These are phyloP conservation scores for Amblyopsis hoosieri DNA, from an alignment of 2,797 vertebrate species.

Conservation along the genomic window DNA sequence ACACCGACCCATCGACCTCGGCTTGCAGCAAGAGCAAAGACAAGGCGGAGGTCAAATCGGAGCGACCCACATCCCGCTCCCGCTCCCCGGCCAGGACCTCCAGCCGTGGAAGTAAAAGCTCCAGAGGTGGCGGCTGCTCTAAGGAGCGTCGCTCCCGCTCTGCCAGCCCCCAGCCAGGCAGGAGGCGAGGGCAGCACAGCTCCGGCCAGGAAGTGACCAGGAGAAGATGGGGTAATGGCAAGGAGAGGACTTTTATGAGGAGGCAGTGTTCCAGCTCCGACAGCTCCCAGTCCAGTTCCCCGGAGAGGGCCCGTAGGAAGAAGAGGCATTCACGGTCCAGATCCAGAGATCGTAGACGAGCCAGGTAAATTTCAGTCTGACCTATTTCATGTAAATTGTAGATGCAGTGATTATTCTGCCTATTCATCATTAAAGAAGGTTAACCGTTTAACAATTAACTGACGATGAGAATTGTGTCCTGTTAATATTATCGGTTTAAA, in stretches of 20 bases:
- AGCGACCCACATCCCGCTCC: slow-evolving; percentile 64
- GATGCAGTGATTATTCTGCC: no score
- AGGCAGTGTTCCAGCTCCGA: no score
- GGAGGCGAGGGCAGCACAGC: slow-evolving; percentile 51
- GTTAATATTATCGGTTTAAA: no score
- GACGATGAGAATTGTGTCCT: no score
- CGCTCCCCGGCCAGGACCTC: slow-evolving; percentile 55
- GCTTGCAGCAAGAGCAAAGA: slow-evolving; percentile 65
- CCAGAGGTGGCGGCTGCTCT: slow-evolving; percentile 38
- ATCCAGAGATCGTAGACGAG: slow-evolving; percentile 72
- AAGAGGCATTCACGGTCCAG: slow-evolving; percentile 40
- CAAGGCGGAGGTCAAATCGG: slow-evolving; percentile 61
- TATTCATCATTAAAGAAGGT: no score
- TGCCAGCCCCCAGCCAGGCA: slow-evolving; percentile 74
- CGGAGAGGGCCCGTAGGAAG: slow-evolving; percentile 25
- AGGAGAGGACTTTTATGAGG: slow-evolving; percentile 46
- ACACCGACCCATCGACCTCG: slow-evolving; percentile 62
- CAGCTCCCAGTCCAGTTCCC: slow-evolving; percentile 48
- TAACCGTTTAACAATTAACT: no score
- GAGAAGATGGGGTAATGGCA: slow-evolving; percentile 54
- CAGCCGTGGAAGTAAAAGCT: slow-evolving; percentile 58
- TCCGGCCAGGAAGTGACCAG: slow-evolving; percentile 51
- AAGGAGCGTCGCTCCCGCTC: slow-evolving; percentile 73
- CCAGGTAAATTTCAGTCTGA: slow-evolving; percentile 57
- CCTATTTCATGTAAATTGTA: neutral